Conservation (phyloP, 1,140 invertebrate species). For the Hypsibius dujardini region DNA sequence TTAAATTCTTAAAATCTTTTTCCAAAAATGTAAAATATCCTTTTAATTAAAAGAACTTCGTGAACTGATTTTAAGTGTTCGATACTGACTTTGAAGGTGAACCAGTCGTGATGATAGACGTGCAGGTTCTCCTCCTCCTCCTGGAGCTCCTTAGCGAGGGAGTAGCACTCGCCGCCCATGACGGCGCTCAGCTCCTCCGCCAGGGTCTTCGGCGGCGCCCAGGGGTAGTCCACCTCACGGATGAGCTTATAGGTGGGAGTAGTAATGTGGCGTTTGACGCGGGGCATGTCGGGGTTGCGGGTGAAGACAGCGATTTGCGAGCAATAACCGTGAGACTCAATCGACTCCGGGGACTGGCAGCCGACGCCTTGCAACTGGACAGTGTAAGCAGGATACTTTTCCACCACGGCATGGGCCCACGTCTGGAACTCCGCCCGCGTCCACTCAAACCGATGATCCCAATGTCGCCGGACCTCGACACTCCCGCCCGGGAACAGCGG, state of each 20-base stretch:
- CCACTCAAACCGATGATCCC: conserved; percentile 90
- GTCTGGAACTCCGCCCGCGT: conserved; percentile 56
- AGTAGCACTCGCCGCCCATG: conserved; percentile 9
- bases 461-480: conserved; percentile 45
- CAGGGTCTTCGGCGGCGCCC: conserved; percentile 11
- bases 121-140: background rate
- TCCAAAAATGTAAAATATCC: too few species aligned
- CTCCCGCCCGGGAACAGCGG: conserved; percentile 46
- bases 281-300: background rate
- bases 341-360: conserved; percentile 38
- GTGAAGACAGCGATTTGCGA: conserved; percentile 57
- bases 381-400: conserved; percentile 49
- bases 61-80: too few species aligned
- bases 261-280: background rate
- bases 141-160: background rate
- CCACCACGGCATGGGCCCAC: conserved; percentile 52
- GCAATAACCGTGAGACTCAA: conserved; percentile 44
- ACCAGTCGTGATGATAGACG: background rate
- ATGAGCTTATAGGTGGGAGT: background rate
- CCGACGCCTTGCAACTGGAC: conserved; percentile 50
- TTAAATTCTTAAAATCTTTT: too few species aligned
- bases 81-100: too few species aligned
- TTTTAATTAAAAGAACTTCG: too few species aligned
- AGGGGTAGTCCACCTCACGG: background rate
- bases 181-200: background rate